phyloP scores from a whole-genome alignment of 2,113 vertebrate species.

The Dicaeum eximium region DNA sequence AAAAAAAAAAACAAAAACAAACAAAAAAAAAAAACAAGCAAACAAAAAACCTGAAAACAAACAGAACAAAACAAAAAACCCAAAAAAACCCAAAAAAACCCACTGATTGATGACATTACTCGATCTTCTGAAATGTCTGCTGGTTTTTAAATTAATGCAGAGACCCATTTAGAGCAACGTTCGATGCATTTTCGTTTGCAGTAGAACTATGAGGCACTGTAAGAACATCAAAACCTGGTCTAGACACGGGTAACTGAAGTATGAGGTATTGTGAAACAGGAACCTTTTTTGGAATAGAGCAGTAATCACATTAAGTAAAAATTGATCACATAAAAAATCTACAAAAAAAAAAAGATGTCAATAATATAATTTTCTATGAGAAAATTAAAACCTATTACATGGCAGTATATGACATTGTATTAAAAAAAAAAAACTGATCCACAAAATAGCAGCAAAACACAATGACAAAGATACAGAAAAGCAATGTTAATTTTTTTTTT shows the following conservation, averaged over 20 bases:
- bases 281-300: slow-evolving; percentile 94
- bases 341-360: slow-evolving; percentile 84
- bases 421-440: slow-evolving; percentile 76
- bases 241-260: slow-evolving; percentile 84
- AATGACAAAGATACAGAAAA: slow-evolving; percentile 85
- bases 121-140: slow-evolving; percentile 62
- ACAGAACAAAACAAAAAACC: neutral
- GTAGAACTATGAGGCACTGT: slow-evolving; percentile 77
- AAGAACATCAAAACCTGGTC: slow-evolving; percentile 73
- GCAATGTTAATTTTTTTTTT: slow-evolving; percentile 76
- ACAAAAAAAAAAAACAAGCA: neutral
- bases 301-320: slow-evolving; percentile 91
- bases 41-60: neutral
- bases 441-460: slow-evolving; percentile 97
- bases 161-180: slow-evolving; percentile 73
- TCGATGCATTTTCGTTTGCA: slow-evolving; percentile 71
- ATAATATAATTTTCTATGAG: slow-evolving; percentile 95
- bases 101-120: slow-evolving; percentile 32
- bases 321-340: slow-evolving; percentile 85
- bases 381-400: slow-evolving; percentile 90
- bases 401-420: slow-evolving; percentile 92
- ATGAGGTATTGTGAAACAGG: slow-evolving; percentile 94
- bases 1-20: neutral
- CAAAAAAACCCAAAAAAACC: neutral
- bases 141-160: slow-evolving; percentile 70